These are phyloP conservation scores for Glyphotaelius pellucidus DNA, from an alignment of 2,888 invertebrate genomes.

Conservation along the genomic window DNA sequence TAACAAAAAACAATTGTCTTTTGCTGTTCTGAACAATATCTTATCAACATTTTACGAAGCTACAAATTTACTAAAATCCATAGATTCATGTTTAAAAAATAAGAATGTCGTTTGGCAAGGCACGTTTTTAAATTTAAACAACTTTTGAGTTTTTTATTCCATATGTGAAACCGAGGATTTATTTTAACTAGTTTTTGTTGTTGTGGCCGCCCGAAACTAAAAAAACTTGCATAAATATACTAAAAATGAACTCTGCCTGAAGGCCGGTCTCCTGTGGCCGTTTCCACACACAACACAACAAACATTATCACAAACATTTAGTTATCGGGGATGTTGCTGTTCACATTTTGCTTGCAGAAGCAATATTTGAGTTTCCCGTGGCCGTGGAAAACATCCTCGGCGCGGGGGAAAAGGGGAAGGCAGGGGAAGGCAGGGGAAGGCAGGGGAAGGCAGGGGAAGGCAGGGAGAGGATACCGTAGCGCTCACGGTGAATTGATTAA, in stretches of 20 bases:
- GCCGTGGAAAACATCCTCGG: too few species aligned
- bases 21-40: neutral
- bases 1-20: neutral
- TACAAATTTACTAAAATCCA: neutral
- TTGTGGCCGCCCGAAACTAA: neutral
- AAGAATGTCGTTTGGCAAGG: neutral
- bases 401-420: too few species aligned
- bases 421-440: too few species aligned
- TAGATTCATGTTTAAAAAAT: neutral
- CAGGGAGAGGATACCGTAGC: too few species aligned
- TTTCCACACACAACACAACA: too few species aligned
- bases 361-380: too few species aligned
- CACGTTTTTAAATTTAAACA: neutral
- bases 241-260: neutral
- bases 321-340: too few species aligned
- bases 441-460: too few species aligned
- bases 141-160: neutral
- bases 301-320: too few species aligned
- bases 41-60: neutral
- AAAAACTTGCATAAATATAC: neutral
- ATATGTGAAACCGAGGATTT: neutral
- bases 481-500: too few species aligned
- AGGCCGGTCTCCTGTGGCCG: too few species aligned
- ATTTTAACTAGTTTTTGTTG: neutral
- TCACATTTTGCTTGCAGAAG: too few species aligned